phyloP scores from a whole-genome alignment of 2,888 invertebrate genomes.

The Acrocera orbiculus region DNA sequence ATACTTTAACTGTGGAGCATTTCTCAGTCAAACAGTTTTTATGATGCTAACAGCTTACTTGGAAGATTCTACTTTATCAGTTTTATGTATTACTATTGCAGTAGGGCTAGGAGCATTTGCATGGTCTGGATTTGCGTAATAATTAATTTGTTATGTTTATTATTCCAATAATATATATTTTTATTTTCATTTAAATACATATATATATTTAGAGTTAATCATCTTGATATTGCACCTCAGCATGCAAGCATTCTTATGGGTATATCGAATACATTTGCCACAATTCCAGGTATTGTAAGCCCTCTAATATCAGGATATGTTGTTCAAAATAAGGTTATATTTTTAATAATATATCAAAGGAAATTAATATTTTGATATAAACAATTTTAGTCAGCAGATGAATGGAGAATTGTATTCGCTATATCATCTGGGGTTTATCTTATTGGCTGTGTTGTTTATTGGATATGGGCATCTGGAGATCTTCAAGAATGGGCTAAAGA shows the following conservation, averaged over 20 bases:
- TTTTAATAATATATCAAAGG: neutral
- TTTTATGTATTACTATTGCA: conserved; percentile 72
- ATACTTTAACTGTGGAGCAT: conserved; percentile 56
- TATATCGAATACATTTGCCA: conserved; percentile 76
- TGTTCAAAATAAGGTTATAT: conserved; percentile 48
- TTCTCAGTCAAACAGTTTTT: conserved; percentile 63
- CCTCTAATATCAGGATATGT: conserved; percentile 66
- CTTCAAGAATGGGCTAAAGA: conserved; percentile 62
- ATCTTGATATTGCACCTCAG: conserved; percentile 79
- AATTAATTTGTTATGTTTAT: conserved; percentile 3
- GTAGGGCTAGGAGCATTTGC: conserved; percentile 85
- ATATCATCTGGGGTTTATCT: conserved; percentile 68
- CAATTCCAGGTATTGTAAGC: conserved; percentile 80
- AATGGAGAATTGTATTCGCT: conserved; percentile 79
- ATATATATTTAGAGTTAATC: conserved; percentile 45
- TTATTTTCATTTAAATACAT: neutral
- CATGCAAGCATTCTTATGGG: conserved; percentile 88
- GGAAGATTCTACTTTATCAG: conserved; percentile 44
- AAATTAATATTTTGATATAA: neutral
- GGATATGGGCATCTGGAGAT: conserved; percentile 61
- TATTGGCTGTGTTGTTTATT: conserved; percentile 71
- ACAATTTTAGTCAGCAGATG: conserved; percentile 42
- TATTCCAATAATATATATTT: neutral
- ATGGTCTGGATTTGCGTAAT: conserved; percentile 78
- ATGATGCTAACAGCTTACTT: conserved; percentile 69